A percentile compares a stretch with the other conserved stretches of the same genome.
Evolutionary conservation across 2,888 invertebrate genomes (phyloP).

Genomic region (Boloria selene): DNA sequence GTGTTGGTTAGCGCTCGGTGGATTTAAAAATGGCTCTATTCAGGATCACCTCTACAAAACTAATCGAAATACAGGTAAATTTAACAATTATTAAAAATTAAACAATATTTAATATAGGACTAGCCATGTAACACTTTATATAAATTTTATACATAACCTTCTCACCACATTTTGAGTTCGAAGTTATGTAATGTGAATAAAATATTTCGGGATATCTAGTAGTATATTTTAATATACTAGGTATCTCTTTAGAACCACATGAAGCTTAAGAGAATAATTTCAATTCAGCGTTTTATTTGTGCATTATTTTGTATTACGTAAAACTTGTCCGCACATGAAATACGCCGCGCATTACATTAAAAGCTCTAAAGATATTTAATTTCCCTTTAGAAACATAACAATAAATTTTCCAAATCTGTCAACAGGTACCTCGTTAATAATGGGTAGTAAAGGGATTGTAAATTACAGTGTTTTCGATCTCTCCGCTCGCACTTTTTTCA

Average conservation of each 20-base stretch:
- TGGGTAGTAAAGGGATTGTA: no score
- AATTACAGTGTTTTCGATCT: no score
- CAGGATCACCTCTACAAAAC: conserved; percentile 84
- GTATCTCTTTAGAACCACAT: neutral
- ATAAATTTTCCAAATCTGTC: no score
- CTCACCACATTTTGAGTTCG: conserved; percentile 47
- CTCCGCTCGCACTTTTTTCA: no score
- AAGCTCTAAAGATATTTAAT: neutral
- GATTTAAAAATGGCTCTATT: conserved; percentile 84
- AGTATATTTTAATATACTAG: neutral
- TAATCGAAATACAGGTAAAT: conserved; percentile 84
- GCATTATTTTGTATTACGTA: conserved; percentile 10
- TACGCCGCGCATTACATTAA: conserved; percentile 10
- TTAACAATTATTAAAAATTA: conserved; percentile 31
- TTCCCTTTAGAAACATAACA: no score
- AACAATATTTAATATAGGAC: conserved; percentile 22
- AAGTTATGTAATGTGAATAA: conserved; percentile 57
- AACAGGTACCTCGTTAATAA: no score
- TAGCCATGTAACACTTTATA: conserved; percentile 29
- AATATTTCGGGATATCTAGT: conserved; percentile 52
- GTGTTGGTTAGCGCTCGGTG: conserved; percentile 63
- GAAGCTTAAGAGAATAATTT: conserved; percentile 1
- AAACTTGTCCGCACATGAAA: conserved; percentile 4
- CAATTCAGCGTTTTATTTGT: neutral
- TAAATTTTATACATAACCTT: conserved; percentile 45